These are phyloP conservation scores for Pseudopleuronectes americanus DNA, from an alignment of 2,797 vertebrate species.

Conservation along the genomic window DNA sequence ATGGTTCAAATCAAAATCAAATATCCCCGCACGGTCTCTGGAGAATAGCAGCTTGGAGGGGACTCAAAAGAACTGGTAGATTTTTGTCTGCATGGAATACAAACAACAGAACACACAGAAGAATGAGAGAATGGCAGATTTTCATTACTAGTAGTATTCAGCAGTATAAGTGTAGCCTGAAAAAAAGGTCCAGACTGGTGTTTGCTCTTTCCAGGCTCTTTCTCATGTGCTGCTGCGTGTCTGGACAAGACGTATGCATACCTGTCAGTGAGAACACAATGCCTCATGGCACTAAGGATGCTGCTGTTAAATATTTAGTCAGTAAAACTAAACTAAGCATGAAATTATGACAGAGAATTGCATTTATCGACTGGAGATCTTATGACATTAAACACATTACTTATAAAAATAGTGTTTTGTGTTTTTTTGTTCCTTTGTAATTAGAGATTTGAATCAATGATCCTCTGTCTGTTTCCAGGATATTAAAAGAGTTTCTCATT, in stretches of 20 bases:
- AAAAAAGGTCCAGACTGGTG: slow-evolving; percentile 13
- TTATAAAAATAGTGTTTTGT: not conserved
- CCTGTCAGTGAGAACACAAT: slow-evolving; percentile 22
- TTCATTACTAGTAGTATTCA: not conserved
- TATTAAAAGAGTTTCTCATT: not conserved
- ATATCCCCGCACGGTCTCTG: not conserved
- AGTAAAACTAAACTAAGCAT: not conserved
- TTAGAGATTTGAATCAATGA: not conserved
- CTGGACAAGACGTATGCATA: slow-evolving; percentile 19
- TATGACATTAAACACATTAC: not conserved
- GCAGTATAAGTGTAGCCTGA: slow-evolving; percentile 6
- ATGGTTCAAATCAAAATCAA: not conserved
- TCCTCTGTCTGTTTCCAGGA: not conserved
- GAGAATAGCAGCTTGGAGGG: not conserved
- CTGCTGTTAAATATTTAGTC: not conserved
- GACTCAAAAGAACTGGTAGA: not conserved
- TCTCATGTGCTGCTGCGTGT: slow-evolving; percentile 30
- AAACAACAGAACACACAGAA: too few species aligned
- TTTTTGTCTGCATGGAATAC: too few species aligned
- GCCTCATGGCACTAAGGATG: not conserved
- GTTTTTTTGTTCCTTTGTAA: not conserved
- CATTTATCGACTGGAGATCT: not conserved
- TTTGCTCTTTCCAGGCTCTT: slow-evolving; percentile 19
- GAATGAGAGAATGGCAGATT: not conserved
- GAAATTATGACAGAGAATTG: not conserved